Conservation (phyloP, 2,797 vertebrate species). For the Parauchenoglanis punctatus region DNA sequence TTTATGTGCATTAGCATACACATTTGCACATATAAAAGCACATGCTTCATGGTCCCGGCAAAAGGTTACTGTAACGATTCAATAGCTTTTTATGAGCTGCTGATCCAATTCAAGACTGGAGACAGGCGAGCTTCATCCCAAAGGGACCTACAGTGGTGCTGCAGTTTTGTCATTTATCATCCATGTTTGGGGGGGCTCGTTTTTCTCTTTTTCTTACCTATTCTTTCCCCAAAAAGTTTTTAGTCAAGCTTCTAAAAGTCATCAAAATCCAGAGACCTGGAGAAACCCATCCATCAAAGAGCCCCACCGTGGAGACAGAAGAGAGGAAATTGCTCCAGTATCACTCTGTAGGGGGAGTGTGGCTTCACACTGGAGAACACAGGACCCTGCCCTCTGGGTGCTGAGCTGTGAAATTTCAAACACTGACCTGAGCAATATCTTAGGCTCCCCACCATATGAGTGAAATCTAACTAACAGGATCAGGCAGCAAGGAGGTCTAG, state of each 20-base stretch:
- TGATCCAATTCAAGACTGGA: slow-evolving; percentile 27
- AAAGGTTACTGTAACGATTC: slow-evolving; percentile 29
- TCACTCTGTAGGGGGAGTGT: slow-evolving; percentile 50
- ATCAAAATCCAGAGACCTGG: slow-evolving; percentile 64
- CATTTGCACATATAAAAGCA: slow-evolving; percentile 48
- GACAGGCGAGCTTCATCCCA: slow-evolving; percentile 32
- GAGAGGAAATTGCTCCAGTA: slow-evolving; percentile 52
- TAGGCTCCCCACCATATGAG: slow-evolving; percentile 28
- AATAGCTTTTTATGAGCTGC: slow-evolving; percentile 31
- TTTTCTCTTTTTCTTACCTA: slow-evolving; percentile 34
- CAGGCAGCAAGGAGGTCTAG: neutral
- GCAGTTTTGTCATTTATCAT: slow-evolving; percentile 42
- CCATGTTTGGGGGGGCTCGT: slow-evolving; percentile 37
- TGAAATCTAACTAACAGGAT: slow-evolving; percentile 15
- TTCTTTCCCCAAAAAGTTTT: slow-evolving; percentile 37
- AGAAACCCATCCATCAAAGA: slow-evolving; percentile 66
- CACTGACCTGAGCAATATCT: slow-evolving; percentile 40
- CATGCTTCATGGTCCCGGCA: slow-evolving; percentile 11
- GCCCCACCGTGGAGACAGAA: slow-evolving; percentile 49
- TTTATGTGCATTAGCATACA: slow-evolving; percentile 45
- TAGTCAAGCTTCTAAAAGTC: slow-evolving; percentile 62
- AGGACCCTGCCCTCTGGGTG: slow-evolving; percentile 52
- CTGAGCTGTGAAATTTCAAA: slow-evolving; percentile 52
- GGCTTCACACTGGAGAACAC: slow-evolving; percentile 54
- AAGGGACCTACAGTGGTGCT: slow-evolving; percentile 31